Evolutionary conservation across 2,888 invertebrate genomes (phyloP).

Genomic region (Ormyrus labotus): DNA sequence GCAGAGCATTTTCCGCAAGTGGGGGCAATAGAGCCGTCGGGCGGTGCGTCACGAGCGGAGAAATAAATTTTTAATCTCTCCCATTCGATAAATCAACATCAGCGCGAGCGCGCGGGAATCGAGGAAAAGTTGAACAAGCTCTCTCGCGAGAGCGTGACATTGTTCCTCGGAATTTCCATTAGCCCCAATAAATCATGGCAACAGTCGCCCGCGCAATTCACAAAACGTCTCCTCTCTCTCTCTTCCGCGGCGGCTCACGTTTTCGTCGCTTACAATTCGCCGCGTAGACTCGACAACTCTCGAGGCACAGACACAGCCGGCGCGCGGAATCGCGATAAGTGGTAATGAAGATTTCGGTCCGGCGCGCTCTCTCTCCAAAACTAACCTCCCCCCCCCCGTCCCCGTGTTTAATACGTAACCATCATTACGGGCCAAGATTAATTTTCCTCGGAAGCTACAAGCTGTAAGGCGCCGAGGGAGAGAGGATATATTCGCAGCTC

Average conservation of each 20-base stretch:
- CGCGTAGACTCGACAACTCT: too few relatives aligned
- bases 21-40: too few relatives aligned
- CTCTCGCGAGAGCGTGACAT: neutral
- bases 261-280: conserved; percentile 4
- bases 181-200: conserved; percentile 36
- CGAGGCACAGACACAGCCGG: too few relatives aligned
- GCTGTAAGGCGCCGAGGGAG: conserved; percentile 14
- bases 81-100: too few relatives aligned
- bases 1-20: too few relatives aligned
- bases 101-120: too few relatives aligned
- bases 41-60: too few relatives aligned
- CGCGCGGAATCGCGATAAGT: conserved; percentile 49
- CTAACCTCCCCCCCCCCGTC: neutral
- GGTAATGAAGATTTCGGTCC: conserved; percentile 55
- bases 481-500: neutral
- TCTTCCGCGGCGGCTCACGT: neutral
- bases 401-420: conserved; percentile 44
- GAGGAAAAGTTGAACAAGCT: too few relatives aligned
- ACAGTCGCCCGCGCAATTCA: conserved; percentile 1
- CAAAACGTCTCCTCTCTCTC: neutral
- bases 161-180: conserved; percentile 3
- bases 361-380: neutral
- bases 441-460: conserved; percentile 49
- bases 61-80: too few relatives aligned
- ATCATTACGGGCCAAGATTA: conserved; percentile 54